phyloP scores from a whole-genome alignment of 2,888 invertebrate species.

The Heliconius aoede region DNA sequence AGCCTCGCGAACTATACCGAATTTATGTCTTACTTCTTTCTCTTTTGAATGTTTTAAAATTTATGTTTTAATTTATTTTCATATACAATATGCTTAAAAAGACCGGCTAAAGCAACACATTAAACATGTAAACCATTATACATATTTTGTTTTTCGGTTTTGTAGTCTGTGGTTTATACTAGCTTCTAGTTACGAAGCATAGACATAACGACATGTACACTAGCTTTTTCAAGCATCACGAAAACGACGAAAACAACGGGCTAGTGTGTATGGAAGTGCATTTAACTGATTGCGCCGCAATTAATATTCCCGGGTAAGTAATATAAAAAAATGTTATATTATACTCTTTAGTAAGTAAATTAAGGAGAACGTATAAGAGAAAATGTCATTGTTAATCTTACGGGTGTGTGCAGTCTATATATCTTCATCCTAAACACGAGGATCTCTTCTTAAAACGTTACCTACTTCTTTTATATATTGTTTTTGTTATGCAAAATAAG shows the following conservation, averaged over 20 bases:
- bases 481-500: slow-evolving; percentile 21
- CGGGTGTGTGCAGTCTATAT: slow-evolving; percentile 65
- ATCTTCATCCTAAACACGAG: slow-evolving; percentile 49
- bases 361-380: slow-evolving; percentile 41
- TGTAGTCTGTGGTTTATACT: slow-evolving; percentile 28
- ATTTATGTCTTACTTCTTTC: too few relatives aligned
- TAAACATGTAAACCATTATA: not conserved
- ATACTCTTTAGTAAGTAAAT: slow-evolving; percentile 34
- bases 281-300: slow-evolving; percentile 86
- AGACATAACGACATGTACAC: slow-evolving; percentile 63
- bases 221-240: slow-evolving; percentile 80
- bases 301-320: slow-evolving; percentile 81
- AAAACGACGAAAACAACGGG: slow-evolving; percentile 82
- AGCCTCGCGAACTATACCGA: too few relatives aligned
- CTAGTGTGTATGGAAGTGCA: slow-evolving; percentile 84
- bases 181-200: slow-evolving; percentile 49
- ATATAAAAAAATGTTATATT: slow-evolving; percentile 51
- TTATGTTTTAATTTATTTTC: too few relatives aligned
- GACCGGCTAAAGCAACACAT: too few relatives aligned
- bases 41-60: too few relatives aligned
- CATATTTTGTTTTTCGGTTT: slow-evolving; percentile 7
- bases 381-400: slow-evolving; percentile 57
- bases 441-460: slow-evolving; percentile 34
- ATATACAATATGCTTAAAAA: not conserved
- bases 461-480: not conserved